Evolutionary conservation across 2,797 vertebrate genomes (phyloP).

Genomic region (Galaxias olidus): DNA sequence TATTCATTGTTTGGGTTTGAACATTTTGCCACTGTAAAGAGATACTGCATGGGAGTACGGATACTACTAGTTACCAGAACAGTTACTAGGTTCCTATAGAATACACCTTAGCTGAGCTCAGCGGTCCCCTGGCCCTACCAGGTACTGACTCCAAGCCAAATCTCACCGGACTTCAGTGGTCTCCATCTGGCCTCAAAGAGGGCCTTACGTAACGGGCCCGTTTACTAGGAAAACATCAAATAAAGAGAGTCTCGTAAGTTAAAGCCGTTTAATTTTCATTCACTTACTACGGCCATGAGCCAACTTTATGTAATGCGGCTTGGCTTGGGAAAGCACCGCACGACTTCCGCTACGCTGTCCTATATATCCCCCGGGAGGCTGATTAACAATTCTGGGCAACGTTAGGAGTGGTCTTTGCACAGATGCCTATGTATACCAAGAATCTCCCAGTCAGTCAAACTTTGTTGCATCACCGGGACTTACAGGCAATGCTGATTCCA

Average conservation of each 20-base stretch:
- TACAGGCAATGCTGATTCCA: too few species aligned
- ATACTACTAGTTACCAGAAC: too few species aligned
- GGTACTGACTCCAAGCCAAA: constrained; percentile 30
- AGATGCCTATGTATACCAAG: too few species aligned
- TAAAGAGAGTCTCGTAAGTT: constrained; percentile 37
- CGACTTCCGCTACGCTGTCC: background rate
- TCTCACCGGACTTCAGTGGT: constrained; percentile 12
- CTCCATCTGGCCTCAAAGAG: constrained; percentile 54
- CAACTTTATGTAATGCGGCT: constrained; percentile 28
- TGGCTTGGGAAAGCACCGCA: constrained; percentile 6
- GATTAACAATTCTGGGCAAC: background rate
- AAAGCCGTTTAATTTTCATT: constrained; percentile 38
- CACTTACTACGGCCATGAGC: constrained; percentile 21
- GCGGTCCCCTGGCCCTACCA: constrained; percentile 53
- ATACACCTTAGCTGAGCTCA: constrained; percentile 24
- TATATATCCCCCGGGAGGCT: background rate
- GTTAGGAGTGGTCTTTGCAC: too few species aligned
- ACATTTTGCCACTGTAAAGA: too few species aligned
- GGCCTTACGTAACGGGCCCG: constrained; percentile 43
- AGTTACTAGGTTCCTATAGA: constrained; percentile 23
- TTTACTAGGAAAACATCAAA: constrained; percentile 43
- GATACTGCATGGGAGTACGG: too few species aligned
- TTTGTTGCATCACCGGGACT: too few species aligned
- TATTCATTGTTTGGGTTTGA: too few species aligned
- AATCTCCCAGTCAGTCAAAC: too few species aligned